Conservation (phyloP, 2,888 invertebrate genomes). For the Drosophila cognata region DNA sequence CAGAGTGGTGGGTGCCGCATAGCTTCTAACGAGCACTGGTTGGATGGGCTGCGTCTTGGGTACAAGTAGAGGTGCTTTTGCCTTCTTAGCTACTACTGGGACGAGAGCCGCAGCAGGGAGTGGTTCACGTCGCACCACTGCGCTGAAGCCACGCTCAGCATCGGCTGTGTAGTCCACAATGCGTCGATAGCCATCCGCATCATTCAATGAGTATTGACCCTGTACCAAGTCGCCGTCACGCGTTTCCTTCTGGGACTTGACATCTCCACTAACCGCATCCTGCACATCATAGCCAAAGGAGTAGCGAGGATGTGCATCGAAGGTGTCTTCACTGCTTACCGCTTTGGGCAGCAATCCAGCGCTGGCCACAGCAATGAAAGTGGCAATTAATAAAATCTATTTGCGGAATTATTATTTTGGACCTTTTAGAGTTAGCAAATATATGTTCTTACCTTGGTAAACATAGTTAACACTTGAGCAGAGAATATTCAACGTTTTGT, state of each 20-base stretch:
- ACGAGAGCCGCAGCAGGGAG: slow-evolving; percentile 59
- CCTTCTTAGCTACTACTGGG: slow-evolving; percentile 29
- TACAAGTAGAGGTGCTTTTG: slow-evolving; percentile 12
- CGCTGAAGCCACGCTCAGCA: slow-evolving; percentile 86
- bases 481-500: slow-evolving; percentile 26
- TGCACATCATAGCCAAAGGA: slow-evolving; percentile 85
- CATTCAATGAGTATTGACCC: slow-evolving; percentile 86
- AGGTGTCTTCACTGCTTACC: slow-evolving; percentile 65
- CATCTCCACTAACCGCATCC: slow-evolving; percentile 86
- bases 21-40: slow-evolving; percentile 61
- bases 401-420: background rate
- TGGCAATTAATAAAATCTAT: slow-evolving; percentile 53
- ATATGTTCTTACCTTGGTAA: slow-evolving; percentile 67
- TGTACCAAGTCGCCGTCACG: slow-evolving; percentile 86
- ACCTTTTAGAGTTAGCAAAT: background rate
- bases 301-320: slow-evolving; percentile 84
- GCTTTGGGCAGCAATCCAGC: slow-evolving; percentile 70
- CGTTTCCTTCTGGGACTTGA: slow-evolving; percentile 86
- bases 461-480: slow-evolving; percentile 59
- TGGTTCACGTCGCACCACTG: slow-evolving; percentile 86
- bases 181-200: slow-evolving; percentile 86
- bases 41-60: slow-evolving; percentile 46
- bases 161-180: slow-evolving; percentile 86
- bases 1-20: slow-evolving; percentile 67
- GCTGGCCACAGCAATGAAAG: slow-evolving; percentile 65